A percentile compares a stretch with the other conserved stretches of the same genome.
These are phyloP conservation scores for Gastrophysa polygoni DNA, from an alignment of 2,888 invertebrate species.

Conservation along the genomic window DNA sequence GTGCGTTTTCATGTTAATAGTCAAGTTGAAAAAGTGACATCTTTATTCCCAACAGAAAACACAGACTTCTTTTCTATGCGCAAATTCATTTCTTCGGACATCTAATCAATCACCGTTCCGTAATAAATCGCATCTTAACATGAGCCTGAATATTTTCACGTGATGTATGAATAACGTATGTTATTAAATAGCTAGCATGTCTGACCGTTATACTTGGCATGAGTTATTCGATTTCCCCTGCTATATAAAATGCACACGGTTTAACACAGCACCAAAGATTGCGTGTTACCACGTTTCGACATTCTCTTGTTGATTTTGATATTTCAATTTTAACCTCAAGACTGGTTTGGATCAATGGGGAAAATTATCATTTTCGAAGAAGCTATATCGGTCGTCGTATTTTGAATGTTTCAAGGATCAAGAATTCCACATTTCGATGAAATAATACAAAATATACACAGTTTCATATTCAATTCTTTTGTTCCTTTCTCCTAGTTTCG, in stretches of 20 bases:
- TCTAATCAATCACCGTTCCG: constrained; percentile 21
- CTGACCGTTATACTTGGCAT: constrained; percentile 17
- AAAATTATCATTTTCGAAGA: too few relatives aligned
- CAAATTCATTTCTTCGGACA: background rate
- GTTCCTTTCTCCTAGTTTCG: too few relatives aligned
- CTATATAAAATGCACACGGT: constrained; percentile 26
- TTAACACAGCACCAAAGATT: constrained; percentile 28
- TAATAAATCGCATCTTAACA: constrained; percentile 16
- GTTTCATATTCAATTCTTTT: too few relatives aligned
- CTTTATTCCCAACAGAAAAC: background rate
- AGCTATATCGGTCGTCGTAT: too few relatives aligned
- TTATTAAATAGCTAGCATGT: constrained; percentile 30
- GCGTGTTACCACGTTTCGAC: constrained; percentile 33
- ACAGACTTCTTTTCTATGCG: background rate
- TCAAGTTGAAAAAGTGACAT: too few relatives aligned
- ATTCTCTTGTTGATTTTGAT: constrained; percentile 36
- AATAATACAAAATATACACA: too few relatives aligned
- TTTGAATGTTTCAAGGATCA: too few relatives aligned
- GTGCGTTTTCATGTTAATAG: too few relatives aligned
- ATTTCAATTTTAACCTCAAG: constrained; percentile 36
- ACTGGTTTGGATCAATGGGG: constrained; percentile 23
- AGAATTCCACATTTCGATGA: too few relatives aligned
- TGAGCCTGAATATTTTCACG: constrained; percentile 29
- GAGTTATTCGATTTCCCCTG: constrained; percentile 29
- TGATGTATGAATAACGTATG: constrained; percentile 30